Evolutionary conservation across 1,140 invertebrate species (phyloP), one percentile per base, ranked within the genome.

Genomic region (Harlomillsia oculata): DNA sequence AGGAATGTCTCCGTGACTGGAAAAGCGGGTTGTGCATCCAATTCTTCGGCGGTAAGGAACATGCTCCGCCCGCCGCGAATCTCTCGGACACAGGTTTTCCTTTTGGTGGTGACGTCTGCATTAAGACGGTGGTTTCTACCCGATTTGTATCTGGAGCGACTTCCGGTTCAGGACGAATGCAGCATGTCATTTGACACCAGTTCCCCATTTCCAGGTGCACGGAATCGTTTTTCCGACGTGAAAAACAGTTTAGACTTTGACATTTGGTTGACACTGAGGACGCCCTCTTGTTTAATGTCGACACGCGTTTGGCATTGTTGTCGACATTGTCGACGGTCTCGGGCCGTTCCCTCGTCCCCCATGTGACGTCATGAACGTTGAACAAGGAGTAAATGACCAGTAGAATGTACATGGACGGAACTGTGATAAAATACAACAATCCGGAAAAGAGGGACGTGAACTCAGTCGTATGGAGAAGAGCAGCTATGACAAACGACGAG

Each of bases 371-470:
- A 36, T 95, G 87, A 68, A 94, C 75, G 68, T 94, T 95, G 66
- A 88, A 89, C 0, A 93, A 73, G 0, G 88, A 87, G 67, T 90
- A 94, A 49, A 95, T 86, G 37, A 90, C 87, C 9, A 95, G 77
- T 56, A 94, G 72, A 78, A 94, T 81, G 67, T 94, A 94, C 89
- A 80, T 83, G 13, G 83, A 67, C 8, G 95, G 69, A 66, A 88
- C 91, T 13, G 71, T 34, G 11, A 94, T 78, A 68, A 91, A 94
- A 70, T 94, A 95, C 26, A 94, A 78, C 5, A 87, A 70, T 13
- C 87, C 81, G 52, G 80, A 83, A 13, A 82, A 67, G 6, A 95
- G 69, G 66, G 88, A 91, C 11, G 71, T 29, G 41, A 58, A 54
- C 60, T 62, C 59, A 44, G 13, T 9, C 0, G 91, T 90, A 75